These are phyloP conservation scores for Himalopsyche tibetana DNA, from an alignment of 2,888 invertebrate species.

Conservation along the genomic window DNA sequence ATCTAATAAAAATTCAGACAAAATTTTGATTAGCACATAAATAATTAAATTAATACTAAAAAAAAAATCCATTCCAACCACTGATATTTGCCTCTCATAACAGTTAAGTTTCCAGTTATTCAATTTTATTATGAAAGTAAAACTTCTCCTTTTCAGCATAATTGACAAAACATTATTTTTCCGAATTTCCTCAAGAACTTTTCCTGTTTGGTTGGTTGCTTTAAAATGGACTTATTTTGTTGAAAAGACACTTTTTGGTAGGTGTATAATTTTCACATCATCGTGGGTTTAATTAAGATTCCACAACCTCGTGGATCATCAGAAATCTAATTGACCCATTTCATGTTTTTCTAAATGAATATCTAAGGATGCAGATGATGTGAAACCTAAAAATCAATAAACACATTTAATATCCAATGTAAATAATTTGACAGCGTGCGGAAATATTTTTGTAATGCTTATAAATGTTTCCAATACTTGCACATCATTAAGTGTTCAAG, in stretches of 20 bases:
- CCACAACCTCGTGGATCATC: background rate
- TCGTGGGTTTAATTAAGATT: too few species aligned
- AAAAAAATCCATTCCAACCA: too few species aligned
- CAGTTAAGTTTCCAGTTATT: background rate
- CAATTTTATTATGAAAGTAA: conserved; percentile 5
- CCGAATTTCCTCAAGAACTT: background rate
- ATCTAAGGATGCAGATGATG: conserved; percentile 53
- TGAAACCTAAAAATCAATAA: conserved; percentile 59
- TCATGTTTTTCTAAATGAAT: conserved; percentile 61
- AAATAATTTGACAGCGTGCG: background rate
- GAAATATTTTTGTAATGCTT: too few species aligned
- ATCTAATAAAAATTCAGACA: too few species aligned
- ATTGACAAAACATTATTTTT: background rate
- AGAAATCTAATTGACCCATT: conserved; percentile 60
- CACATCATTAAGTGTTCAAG: background rate
- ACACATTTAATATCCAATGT: background rate
- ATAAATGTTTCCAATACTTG: background rate
- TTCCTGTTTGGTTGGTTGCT: too few species aligned
- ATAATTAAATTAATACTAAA: too few species aligned
- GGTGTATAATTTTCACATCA: too few species aligned
- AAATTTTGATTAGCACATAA: too few species aligned
- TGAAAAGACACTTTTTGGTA: too few species aligned
- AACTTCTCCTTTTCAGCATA: background rate
- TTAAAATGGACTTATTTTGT: too few species aligned
- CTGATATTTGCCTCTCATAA: background rate